Evolutionary conservation across 2,113 vertebrate species (phyloP).

Genomic region (Tragelaphus scriptus): DNA sequence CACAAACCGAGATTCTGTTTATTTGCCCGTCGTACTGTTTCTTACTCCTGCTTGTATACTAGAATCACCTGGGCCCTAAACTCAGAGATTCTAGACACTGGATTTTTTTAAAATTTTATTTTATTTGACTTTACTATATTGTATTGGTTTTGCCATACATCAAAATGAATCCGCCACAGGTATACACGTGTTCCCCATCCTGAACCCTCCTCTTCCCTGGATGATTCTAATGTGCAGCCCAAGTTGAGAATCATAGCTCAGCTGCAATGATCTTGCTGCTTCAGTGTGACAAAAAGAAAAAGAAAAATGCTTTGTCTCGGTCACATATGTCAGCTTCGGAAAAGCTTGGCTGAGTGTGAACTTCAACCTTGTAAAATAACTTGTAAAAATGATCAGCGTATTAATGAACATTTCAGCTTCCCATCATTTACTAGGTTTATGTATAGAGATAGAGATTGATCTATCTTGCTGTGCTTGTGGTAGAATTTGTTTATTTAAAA

Average conservation of each 20-base stretch:
- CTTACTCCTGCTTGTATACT: background rate
- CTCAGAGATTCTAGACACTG: background rate
- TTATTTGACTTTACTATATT: background rate
- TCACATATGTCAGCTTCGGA: background rate
- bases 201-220: background rate
- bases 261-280: background rate
- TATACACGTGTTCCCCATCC: no score
- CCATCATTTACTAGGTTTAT: background rate
- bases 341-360: background rate
- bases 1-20: background rate
- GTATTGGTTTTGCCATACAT: no score
- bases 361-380: background rate
- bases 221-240: background rate
- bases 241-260: background rate
- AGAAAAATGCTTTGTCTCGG: background rate
- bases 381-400: background rate
- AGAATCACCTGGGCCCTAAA: background rate
- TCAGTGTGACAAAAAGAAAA: background rate
- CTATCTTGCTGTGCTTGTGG: background rate
- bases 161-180: no score
- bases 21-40: background rate
- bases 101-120: background rate
- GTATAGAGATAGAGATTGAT: background rate
- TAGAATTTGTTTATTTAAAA: background rate
- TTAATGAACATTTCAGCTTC: background rate